A percentile compares a stretch with the other conserved stretches of the same genome.
Conservation (phyloP, 2,797 vertebrate genomes). For the Falco peregrinus region DNA sequence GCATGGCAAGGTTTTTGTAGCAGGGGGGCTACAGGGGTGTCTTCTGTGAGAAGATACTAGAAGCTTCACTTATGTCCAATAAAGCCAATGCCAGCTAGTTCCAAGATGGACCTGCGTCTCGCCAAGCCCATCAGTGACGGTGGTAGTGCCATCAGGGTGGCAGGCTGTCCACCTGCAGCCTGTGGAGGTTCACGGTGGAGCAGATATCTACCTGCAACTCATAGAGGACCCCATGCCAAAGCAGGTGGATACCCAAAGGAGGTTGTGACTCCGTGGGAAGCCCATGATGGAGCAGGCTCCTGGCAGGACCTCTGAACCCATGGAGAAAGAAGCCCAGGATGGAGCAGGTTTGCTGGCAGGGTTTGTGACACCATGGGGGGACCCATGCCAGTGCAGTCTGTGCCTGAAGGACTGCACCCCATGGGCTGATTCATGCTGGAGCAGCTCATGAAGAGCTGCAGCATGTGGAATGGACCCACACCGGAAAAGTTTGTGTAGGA, state of each 20-base stretch:
- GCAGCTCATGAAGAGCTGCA: not conserved
- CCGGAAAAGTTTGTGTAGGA: not conserved
- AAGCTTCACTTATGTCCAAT: not conserved
- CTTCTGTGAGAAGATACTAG: not conserved
- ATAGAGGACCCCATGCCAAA: not conserved
- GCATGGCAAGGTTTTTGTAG: no score
- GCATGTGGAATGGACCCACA: not conserved
- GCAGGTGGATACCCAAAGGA: not conserved
- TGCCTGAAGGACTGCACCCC: not conserved
- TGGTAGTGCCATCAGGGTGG: no score
- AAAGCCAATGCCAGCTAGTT: not conserved
- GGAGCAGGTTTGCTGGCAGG: not conserved
- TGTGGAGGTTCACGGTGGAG: not conserved
- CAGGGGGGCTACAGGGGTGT: not conserved
- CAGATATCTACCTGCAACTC: not conserved
- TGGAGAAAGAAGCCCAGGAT: not conserved
- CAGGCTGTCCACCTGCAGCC: not conserved
- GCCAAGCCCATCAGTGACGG: not conserved
- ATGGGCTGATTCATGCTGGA: not conserved
- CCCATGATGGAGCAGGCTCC: not conserved
- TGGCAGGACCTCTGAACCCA: not conserved
- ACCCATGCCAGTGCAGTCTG: not conserved
- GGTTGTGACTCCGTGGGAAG: not conserved
- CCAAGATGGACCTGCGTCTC: fast-evolving
- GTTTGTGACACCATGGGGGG: not conserved